Evolutionary conservation across 2,113 vertebrate species (phyloP).

Genomic region (Ageneiosus marmoratus): DNA sequence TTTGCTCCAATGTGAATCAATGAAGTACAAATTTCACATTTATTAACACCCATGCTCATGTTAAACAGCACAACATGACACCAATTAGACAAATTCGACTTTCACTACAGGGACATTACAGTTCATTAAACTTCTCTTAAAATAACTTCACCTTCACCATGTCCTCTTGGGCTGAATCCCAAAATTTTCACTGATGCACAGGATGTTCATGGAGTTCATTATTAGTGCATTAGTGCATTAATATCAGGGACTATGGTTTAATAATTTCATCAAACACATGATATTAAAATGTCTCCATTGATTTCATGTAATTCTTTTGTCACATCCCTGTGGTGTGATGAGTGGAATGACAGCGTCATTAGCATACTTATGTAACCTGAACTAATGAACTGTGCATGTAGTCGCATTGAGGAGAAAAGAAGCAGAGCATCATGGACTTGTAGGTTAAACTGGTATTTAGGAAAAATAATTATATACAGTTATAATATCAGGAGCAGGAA

Average conservation of each 20-base stretch:
- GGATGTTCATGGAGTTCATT: slow-evolving; percentile 21
- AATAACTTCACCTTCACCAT: slow-evolving; percentile 4
- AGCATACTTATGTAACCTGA: slow-evolving; percentile 57
- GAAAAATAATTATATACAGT: not conserved
- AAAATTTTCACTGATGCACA: not conserved
- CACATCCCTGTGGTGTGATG: slow-evolving; percentile 52
- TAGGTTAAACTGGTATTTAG: not conserved
- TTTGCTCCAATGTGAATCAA: too few species aligned
- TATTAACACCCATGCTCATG: not conserved
- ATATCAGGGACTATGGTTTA: slow-evolving; percentile 26
- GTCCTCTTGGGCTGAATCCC: slow-evolving; percentile 17
- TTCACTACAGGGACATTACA: not conserved
- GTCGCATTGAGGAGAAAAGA: slow-evolving; percentile 23
- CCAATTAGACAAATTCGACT: not conserved
- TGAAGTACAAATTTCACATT: not conserved
- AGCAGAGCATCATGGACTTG: not conserved
- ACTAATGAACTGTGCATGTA: slow-evolving; percentile 55
- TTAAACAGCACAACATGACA: not conserved
- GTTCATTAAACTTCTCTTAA: not conserved
- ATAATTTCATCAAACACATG: slow-evolving; percentile 51
- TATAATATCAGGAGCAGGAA: not conserved
- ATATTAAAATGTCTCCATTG: slow-evolving; percentile 41
- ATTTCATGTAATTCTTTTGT: slow-evolving; percentile 42
- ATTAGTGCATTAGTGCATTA: slow-evolving; percentile 16
- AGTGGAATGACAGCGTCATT: slow-evolving; percentile 53